Evolutionary conservation across 2,113 vertebrate species (phyloP), one percentile per base, ranked within the genome.

Genomic region (Ceratotherium simum): DNA sequence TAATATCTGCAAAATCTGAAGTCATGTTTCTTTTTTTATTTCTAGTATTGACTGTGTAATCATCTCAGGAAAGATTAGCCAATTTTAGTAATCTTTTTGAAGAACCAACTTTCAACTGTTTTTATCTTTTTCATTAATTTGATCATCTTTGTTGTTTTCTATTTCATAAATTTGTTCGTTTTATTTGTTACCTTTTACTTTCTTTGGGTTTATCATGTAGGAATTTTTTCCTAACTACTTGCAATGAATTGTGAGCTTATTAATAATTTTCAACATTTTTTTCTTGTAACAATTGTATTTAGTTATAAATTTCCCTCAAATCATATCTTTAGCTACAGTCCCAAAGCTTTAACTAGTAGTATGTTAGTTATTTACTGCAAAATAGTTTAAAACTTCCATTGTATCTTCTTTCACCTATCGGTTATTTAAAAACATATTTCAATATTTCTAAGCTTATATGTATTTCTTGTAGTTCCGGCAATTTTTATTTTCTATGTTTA

Each of bases 401-500:
- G 11, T 69, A 51, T 69, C 3, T 79, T 58, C 23, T 94, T 90
- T 69, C 12, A 69, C 89, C 12, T 69, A 23, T 4, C 27, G 33
- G 60, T 79, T 46, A 48, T 60, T 94, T 87, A 87, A 16, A 95
- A 70, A 72, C n/a, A 39, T 42, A 81, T 69, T n/a, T 65, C 17
- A 95, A 25, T 73, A 64, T 91, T 31, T 81, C 54, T 90, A 58
- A 60, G 60, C 11, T 42, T 62, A 60, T 67, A 18, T 75, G 3
- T 48, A 54, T 79, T 39, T 85, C 70, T 56, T 76, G 13, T 54
- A 67, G 60, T 54, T 82, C 23, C 51, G 60, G 39, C n/a, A 85
- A 54, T 48, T 87, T 36, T 79, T 79, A 69, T 36, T 87, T 87
- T 70, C 92, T 87, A 51, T 27, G 79, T 79, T 87, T 87, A 79